Evolutionary conservation across 2,888 invertebrate genomes (phyloP), one percentile per base, ranked within the genome.

Genomic region (Neria commutata): DNA sequence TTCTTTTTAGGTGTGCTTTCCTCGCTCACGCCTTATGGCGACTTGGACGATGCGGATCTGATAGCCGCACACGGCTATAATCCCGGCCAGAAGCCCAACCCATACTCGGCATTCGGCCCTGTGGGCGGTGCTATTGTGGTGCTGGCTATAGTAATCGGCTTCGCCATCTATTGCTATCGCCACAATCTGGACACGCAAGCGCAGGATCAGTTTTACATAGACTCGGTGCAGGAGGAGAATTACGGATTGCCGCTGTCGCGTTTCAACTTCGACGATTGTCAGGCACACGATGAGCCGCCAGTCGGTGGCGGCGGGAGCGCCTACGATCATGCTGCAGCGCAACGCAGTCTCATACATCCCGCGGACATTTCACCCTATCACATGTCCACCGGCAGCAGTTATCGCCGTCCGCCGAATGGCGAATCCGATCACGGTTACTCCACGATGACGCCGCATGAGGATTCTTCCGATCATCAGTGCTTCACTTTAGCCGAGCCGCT

Each of bases 371-470:
- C 94, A 2, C 95, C 95, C 0, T 95, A 95, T 78, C 88, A 92
- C 62, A 90, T 94, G 62, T 89, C 92, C 46, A 91, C 92, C 1
- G 79, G 79, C 3, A 79, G 80, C 55, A 79, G 79, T 57, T 94
- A 93, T 77, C 84, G 91, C 40, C 86, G 92, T 26, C 88, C 91
- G 17, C 88, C 91, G 3, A 81, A 81, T 65, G 81, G 81, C 16
- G 81, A 81, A 63, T 94, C 93, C n/a, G 96, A 96, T 83, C 94
- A 95, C 76, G 96, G 96, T 1, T 96, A 96, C 81, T 94, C 94
- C 2, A 94, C 94, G 0, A 94, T 94, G 94, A 94, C 94, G 1
- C 93, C 92, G 1, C 93, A 94, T 70, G 94, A 94, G 74, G 94
- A 94, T 75, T 92, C 91, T 1, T 93, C 93, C 72, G 93, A 94